phyloP scores from a whole-genome alignment of 2,888 invertebrate genomes.

The Neoscelio sp. region DNA sequence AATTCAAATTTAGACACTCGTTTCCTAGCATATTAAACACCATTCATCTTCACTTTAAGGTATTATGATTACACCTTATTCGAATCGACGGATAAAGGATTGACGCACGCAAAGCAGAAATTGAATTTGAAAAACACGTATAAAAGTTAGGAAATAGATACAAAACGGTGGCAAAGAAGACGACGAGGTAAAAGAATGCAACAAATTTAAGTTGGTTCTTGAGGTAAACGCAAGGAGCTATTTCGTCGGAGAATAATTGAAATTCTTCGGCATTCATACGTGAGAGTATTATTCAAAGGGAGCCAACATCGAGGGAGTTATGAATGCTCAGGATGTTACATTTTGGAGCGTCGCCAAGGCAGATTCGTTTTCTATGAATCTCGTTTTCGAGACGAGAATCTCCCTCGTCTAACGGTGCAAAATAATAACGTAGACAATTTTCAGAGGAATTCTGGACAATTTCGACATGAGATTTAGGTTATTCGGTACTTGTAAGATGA shows the following conservation, averaged over 20 bases:
- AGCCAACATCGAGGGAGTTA: slow-evolving; percentile 45
- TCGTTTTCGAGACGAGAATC: slow-evolving; percentile 53
- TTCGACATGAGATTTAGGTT: slow-evolving; percentile 20
- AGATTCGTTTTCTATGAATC: slow-evolving; percentile 64
- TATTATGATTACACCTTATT: too few species aligned
- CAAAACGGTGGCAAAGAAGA: slow-evolving; percentile 21
- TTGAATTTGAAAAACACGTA: slow-evolving; percentile 25
- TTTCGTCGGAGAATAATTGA: slow-evolving; percentile 56
- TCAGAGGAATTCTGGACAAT: slow-evolving; percentile 36
- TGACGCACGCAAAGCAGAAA: neutral
- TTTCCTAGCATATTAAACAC: neutral
- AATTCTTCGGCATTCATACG: slow-evolving; percentile 62
- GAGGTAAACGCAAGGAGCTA: slow-evolving; percentile 51
- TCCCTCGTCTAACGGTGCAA: slow-evolving; percentile 39
- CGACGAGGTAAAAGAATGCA: slow-evolving; percentile 50
- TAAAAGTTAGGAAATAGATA: slow-evolving; percentile 14
- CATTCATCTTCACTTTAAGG: too few species aligned
- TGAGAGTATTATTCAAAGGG: slow-evolving; percentile 62
- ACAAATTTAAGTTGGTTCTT: slow-evolving; percentile 52
- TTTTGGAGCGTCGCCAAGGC: slow-evolving; percentile 60
- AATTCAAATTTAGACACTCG: too few species aligned
- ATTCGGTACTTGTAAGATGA: slow-evolving; percentile 6
- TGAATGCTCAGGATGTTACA: slow-evolving; percentile 61
- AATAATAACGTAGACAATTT: slow-evolving; percentile 58
- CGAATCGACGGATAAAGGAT: neutral